These are phyloP conservation scores for Zophobas morio DNA, from an alignment of 1,140 invertebrate species.

Conservation along the genomic window DNA sequence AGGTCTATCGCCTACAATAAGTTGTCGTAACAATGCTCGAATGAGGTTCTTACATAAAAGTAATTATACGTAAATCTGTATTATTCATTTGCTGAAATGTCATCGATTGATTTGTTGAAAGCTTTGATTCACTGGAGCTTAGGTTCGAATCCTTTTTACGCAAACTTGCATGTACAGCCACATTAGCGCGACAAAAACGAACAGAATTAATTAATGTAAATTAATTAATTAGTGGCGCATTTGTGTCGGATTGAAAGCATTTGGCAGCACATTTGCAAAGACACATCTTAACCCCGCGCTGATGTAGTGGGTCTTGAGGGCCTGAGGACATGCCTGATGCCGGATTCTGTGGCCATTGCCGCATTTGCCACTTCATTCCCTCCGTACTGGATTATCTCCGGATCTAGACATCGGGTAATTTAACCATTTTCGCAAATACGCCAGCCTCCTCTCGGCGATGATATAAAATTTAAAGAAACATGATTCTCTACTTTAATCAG, in stretches of 20 bases:
- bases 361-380: slow-evolving; percentile 53
- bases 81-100: neutral
- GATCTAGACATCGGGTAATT: slow-evolving; percentile 52
- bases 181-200: slow-evolving; percentile 8
- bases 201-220: slow-evolving; percentile 21
- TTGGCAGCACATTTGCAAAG: slow-evolving; percentile 34
- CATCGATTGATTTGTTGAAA: neutral
- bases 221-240: slow-evolving; percentile 39
- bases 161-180: neutral
- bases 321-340: slow-evolving; percentile 50
- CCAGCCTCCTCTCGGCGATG: slow-evolving; percentile 30
- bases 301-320: slow-evolving; percentile 45
- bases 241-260: slow-evolving; percentile 37
- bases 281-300: slow-evolving; percentile 37
- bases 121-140: neutral
- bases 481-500: slow-evolving; percentile 50
- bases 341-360: slow-evolving; percentile 50
- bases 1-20: slow-evolving; percentile 7
- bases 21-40: slow-evolving; percentile 20
- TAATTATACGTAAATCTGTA: slow-evolving; percentile 26
- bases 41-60: neutral
- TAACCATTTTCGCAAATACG: slow-evolving; percentile 50
- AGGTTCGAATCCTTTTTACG: neutral
- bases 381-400: slow-evolving; percentile 50
- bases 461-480: slow-evolving; percentile 50